These are phyloP conservation scores for Himalopsyche kuldschensis DNA, from an alignment of 2,888 invertebrate species.

Conservation along the genomic window DNA sequence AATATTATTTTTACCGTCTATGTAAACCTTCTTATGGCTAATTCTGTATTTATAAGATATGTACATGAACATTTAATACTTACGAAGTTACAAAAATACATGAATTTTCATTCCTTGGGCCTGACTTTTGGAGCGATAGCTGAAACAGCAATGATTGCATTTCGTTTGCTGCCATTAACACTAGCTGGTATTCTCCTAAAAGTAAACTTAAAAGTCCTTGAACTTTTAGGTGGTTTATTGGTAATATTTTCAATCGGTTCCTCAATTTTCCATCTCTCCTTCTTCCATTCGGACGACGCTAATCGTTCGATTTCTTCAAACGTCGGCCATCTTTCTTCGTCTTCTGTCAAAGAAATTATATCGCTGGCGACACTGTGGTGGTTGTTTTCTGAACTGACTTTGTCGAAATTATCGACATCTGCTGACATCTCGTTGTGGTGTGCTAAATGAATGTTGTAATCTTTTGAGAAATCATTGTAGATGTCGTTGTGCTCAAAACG, in stretches of 20 bases:
- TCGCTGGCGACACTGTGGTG: background rate
- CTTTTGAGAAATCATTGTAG: constrained; percentile 2
- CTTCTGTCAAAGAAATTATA: constrained; percentile 8
- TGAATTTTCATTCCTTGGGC: constrained; percentile 26
- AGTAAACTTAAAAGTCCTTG: constrained; percentile 34
- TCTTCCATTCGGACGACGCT: constrained; percentile 36
- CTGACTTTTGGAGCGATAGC: constrained; percentile 30
- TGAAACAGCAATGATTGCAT: constrained; percentile 38
- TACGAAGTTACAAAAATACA: background rate
- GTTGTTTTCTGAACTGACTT: background rate
- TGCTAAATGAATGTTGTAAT: background rate
- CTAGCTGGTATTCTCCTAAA: constrained; percentile 35
- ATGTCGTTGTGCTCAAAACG: constrained; percentile 15
- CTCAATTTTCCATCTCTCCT: constrained; percentile 36
- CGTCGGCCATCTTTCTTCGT: constrained; percentile 33
- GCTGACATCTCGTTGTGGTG: background rate
- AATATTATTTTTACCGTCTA: background rate
- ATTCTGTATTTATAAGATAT: background rate
- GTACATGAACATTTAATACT: constrained; percentile 4
- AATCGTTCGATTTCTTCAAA: constrained; percentile 37
- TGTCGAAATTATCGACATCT: background rate
- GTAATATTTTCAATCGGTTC: constrained; percentile 12
- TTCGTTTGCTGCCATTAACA: constrained; percentile 33
- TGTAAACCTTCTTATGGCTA: background rate
- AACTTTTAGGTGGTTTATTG: constrained; percentile 26